Evolutionary conservation across 2,797 vertebrate genomes (phyloP).

Genomic region (Limosa lapponica): DNA sequence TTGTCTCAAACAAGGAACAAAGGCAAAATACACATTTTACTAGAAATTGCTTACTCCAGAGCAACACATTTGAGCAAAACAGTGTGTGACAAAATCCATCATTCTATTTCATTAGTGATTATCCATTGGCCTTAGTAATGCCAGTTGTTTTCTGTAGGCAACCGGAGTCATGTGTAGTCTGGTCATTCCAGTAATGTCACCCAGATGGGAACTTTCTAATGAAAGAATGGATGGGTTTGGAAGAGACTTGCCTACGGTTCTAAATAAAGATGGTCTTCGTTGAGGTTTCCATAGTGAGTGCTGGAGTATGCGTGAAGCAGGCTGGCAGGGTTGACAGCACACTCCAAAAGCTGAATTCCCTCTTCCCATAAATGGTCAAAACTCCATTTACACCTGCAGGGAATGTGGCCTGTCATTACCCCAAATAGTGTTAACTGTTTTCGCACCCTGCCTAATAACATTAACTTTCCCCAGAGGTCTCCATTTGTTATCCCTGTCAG

Average conservation of each 20-base stretch:
- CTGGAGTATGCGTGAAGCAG: background rate
- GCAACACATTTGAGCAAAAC: background rate
- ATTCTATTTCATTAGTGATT: background rate
- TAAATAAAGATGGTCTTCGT: background rate
- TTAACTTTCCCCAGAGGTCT: background rate
- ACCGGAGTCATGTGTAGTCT: background rate
- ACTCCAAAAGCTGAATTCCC: background rate
- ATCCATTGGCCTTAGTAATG: background rate
- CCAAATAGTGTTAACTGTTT: background rate
- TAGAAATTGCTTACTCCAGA: background rate
- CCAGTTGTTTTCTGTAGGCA: background rate
- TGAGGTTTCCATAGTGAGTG: background rate
- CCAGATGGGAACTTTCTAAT: background rate
- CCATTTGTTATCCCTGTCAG: background rate
- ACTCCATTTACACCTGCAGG: background rate
- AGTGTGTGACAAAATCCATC: background rate
- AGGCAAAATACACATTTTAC: background rate
- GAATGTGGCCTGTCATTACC: background rate
- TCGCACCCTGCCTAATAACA: background rate
- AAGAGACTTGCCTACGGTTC: background rate
- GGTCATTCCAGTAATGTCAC: background rate
- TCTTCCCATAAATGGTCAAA: background rate
- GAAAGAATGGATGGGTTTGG: background rate
- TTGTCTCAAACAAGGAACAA: background rate
- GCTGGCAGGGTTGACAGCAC: background rate